phyloP scores from a whole-genome alignment of 2,113 vertebrate genomes.

The Salvelinus alpinus region DNA sequence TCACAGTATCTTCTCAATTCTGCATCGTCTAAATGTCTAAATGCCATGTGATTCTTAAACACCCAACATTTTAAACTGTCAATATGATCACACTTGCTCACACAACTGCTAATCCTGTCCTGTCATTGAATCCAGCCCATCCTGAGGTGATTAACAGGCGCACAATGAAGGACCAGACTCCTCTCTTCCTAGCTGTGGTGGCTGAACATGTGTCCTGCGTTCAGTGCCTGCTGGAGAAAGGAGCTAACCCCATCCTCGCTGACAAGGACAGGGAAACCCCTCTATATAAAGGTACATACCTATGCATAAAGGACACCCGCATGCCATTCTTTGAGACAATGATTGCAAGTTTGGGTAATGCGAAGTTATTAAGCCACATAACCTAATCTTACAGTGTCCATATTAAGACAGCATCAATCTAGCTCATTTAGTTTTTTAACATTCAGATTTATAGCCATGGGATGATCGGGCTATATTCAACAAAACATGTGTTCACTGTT shows the following conservation, averaged over 20 bases:
- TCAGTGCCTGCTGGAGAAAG: conserved; percentile 74
- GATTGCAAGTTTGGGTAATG: background rate
- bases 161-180: conserved; percentile 79
- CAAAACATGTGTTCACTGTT: background rate
- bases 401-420: background rate
- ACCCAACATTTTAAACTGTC: background rate
- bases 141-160: conserved; percentile 78
- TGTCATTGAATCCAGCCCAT: conserved; percentile 65
- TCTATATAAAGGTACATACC: conserved; percentile 80
- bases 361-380: too few species aligned
- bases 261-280: conserved; percentile 83
- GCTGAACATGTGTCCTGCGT: conserved; percentile 76
- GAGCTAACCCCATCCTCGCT: conserved; percentile 82
- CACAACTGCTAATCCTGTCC: background rate
- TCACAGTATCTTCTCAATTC: too few species aligned
- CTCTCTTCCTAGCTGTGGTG: conserved; percentile 79
- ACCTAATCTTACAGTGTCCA: too few species aligned
- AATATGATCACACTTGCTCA: background rate
- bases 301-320: background rate
- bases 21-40: too few species aligned
- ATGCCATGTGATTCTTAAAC: too few species aligned
- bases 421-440: background rate
- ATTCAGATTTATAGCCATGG: background rate
- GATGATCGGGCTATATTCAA: background rate
- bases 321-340: background rate